Evolutionary conservation across 2,797 vertebrate genomes (phyloP), one percentile per base, ranked within the genome.

Genomic region (Acestrorhynchus altus): DNA sequence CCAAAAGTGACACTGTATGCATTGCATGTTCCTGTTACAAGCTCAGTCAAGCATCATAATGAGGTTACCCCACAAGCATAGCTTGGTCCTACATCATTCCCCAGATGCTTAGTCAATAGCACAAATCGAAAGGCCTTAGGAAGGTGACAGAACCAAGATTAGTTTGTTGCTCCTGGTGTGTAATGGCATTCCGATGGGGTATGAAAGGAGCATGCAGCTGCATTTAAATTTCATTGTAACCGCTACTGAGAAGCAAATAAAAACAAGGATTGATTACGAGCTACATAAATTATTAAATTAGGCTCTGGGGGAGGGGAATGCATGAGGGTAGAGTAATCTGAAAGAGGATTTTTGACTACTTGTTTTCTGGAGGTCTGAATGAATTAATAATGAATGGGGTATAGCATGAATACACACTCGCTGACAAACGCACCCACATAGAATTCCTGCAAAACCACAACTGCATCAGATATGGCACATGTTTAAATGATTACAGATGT

Each of bases 11-110:
- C 60, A 54, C n/a, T 22, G 20, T 57, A 47, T 57, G 39, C 72
- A 61, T 63, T 15, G 46, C 31, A 26, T 39, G 57, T 22, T 10
- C 42, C 18, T 70, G 73, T 64, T 75, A 54, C 2, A 22, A 66
- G 54, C 59, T 60, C 9, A 31, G 51, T 18, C 54, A 26, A 51
- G 80, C 70, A 60, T 76, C 54, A 54, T 78, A 72, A 81, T 72
- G 40, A 67, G 31, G 60, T 76, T 57, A 68, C 47, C 69, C 57
- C 42, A 22, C 71, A 77, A 49, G 57, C 67, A 64, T 61, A 24
- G 26, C 56, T 35, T 26, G 46, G 10, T 24, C 60, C 28, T 63
- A 54, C 28, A 40, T 59, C 60, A 57, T 60, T 54, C 69, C 51
- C 49, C 31, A 39, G 47, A 40, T 57, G 57, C 39, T 69, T 51